Evolutionary conservation across 2,113 vertebrate species (phyloP).

Genomic region (Heptranchias perlo): DNA sequence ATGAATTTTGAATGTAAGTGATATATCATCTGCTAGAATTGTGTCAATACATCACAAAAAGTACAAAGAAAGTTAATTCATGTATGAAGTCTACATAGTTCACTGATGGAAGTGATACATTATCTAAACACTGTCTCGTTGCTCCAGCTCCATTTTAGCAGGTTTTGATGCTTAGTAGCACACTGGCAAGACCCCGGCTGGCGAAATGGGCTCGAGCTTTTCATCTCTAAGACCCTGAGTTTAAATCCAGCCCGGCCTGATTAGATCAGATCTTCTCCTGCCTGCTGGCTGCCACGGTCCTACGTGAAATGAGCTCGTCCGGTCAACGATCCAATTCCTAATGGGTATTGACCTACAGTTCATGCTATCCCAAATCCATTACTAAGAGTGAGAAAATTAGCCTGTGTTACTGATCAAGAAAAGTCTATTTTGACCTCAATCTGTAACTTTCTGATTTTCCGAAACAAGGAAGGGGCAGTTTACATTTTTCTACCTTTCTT

Average conservation of each 20-base stretch:
- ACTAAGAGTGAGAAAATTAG: background rate
- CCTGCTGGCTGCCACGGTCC: background rate
- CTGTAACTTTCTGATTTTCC: background rate
- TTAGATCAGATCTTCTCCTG: background rate
- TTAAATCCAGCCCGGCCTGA: background rate
- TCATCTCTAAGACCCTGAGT: background rate
- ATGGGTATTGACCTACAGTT: background rate
- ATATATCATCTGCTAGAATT: background rate
- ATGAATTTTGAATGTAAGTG: slow-evolving; percentile 14
- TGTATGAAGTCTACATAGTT: background rate
- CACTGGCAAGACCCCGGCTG: too few species aligned
- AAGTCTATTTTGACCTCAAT: background rate
- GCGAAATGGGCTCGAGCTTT: background rate
- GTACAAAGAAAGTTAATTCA: slow-evolving; percentile 13
- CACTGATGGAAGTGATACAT: background rate
- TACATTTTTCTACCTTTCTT: background rate
- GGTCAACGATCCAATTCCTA: background rate
- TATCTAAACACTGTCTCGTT: background rate
- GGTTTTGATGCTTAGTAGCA: too few species aligned
- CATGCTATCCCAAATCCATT: background rate
- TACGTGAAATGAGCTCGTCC: background rate
- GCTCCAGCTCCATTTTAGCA: background rate
- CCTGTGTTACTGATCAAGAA: background rate
- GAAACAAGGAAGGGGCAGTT: background rate
- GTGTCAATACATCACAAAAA: background rate